phyloP scores from a whole-genome alignment of 1,140 invertebrate genomes.

The Heliconius congener region DNA sequence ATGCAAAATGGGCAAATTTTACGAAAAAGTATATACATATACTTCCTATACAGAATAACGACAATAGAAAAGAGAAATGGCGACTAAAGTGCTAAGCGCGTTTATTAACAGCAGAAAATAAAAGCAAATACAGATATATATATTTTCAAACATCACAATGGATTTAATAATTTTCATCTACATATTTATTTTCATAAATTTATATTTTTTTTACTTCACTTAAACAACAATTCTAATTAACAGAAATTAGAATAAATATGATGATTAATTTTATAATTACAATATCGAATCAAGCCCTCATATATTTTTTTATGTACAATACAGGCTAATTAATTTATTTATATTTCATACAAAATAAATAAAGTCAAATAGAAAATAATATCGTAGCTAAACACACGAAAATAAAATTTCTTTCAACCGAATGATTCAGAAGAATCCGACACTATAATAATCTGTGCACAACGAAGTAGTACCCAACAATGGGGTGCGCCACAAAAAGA shows the following conservation, averaged over 20 bases:
- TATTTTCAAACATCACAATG: background rate
- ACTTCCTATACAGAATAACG: background rate
- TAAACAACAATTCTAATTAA: background rate
- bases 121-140: background rate
- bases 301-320: background rate
- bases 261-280: background rate
- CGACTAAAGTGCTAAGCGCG: background rate
- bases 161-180: no score
- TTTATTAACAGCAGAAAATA: background rate
- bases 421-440: constrained; percentile 33
- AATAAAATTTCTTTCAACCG: constrained; percentile 12
- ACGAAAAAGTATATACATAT: no score
- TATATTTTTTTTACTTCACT: background rate
- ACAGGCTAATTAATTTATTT: background rate
- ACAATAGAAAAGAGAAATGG: background rate
- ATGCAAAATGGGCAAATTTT: background rate
- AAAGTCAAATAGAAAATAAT: background rate
- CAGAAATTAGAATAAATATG: background rate
- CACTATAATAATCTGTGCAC: constrained; percentile 30
- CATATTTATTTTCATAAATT: background rate
- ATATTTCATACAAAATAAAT: background rate
- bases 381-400: background rate
- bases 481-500: constrained; percentile 18
- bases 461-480: constrained; percentile 28
- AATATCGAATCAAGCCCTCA: background rate